Conservation (phyloP, 2,113 vertebrate species). For the Silurus glanis region DNA sequence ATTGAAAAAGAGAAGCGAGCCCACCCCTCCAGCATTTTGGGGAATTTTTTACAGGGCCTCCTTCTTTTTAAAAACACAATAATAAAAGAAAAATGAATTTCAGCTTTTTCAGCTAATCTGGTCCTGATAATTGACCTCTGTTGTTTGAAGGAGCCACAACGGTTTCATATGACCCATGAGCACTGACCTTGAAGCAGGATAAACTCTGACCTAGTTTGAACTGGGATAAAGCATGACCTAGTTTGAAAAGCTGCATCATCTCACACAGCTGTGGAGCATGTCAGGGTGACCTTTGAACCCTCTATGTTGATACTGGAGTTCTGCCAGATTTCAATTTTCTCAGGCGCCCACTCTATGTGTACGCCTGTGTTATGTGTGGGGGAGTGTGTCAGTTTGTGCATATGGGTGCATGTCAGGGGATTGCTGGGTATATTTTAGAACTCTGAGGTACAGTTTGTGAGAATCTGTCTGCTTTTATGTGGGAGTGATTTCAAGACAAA, state of each 20-base stretch:
- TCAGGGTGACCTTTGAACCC: conserved; percentile 63
- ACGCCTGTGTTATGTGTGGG: conserved; percentile 42
- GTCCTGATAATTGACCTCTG: conserved; percentile 58
- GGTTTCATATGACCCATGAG: conserved; percentile 63
- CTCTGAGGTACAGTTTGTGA: conserved; percentile 35
- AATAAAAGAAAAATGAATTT: conserved; percentile 34
- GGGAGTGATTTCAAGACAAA: conserved; percentile 28
- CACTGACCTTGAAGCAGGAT: conserved; percentile 60
- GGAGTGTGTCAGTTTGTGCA: conserved; percentile 47
- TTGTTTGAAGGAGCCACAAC: conserved; percentile 52
- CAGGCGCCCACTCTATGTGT: conserved; percentile 50
- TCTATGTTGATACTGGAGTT: conserved; percentile 68
- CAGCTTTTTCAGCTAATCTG: not conserved
- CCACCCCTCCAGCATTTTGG: not conserved
- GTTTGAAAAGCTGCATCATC: conserved; percentile 60
- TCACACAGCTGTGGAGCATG: conserved; percentile 60
- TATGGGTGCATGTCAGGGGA: conserved; percentile 47
- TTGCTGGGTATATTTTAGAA: conserved; percentile 49
- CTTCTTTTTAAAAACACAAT: conserved; percentile 33
- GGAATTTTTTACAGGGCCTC: conserved; percentile 5
- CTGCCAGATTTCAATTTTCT: conserved; percentile 64
- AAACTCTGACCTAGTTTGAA: conserved; percentile 51
- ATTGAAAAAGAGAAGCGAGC: conserved; percentile 24
- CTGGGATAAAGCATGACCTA: conserved; percentile 69
- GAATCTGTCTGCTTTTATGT: conserved; percentile 43